These are phyloP conservation scores for Cyprinus carpio DNA, from an alignment of 2,113 vertebrate genomes.

Conservation along the genomic window DNA sequence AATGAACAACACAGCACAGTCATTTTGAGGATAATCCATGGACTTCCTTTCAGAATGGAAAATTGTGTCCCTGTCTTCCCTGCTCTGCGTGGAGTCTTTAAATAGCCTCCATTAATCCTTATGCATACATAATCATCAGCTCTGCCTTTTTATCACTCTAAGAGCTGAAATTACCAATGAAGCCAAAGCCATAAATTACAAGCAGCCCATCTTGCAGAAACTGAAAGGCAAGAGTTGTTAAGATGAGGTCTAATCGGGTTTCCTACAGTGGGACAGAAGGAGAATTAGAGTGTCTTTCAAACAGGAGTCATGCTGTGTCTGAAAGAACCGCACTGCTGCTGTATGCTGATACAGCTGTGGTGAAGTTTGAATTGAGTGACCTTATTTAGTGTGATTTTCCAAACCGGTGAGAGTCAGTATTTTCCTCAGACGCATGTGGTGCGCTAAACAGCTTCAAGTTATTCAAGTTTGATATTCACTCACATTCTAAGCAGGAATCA, in stretches of 20 bases:
- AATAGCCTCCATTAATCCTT: conserved; percentile 71
- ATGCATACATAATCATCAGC: conserved; percentile 65
- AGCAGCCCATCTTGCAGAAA: not conserved
- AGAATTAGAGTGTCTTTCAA: conserved; percentile 20
- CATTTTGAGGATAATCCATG: conserved; percentile 24
- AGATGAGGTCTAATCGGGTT: conserved; percentile 3
- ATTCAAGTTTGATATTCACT: conserved; percentile 13
- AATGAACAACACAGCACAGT: conserved; percentile 4
- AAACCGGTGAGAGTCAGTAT: not conserved
- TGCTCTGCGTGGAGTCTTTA: conserved; percentile 59
- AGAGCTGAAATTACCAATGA: conserved; percentile 2
- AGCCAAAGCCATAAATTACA: conserved; percentile 43
- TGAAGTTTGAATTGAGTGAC: conserved; percentile 11
- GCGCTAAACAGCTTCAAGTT: not conserved
- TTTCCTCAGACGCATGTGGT: conserved; percentile 2
- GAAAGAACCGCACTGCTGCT: not conserved
- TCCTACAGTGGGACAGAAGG: conserved; percentile 5
- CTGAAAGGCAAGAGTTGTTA: conserved; percentile 28
- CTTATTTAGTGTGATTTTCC: conserved; percentile 9
- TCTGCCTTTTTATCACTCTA: conserved; percentile 59
- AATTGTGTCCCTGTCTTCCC: conserved; percentile 52
- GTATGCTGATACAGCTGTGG: not conserved
- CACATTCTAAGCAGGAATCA: conserved; percentile 13
- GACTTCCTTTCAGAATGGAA: conserved; percentile 55
- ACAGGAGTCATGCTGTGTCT: not conserved